phyloP scores from a whole-genome alignment of 1,140 invertebrate species.

The Limonius californicus region DNA sequence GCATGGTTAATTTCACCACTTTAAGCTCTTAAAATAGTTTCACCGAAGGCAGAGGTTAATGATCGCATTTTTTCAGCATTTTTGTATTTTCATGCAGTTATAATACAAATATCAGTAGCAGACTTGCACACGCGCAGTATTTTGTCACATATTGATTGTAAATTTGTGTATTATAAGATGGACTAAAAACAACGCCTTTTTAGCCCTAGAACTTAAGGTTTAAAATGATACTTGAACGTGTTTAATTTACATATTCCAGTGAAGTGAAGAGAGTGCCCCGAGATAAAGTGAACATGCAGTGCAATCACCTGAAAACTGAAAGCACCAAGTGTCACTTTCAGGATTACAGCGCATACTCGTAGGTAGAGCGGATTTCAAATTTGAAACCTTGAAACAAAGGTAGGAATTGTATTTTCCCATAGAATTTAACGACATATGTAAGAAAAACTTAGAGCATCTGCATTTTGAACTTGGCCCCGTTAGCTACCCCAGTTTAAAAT shows the following conservation, averaged over 20 bases:
- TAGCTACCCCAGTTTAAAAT: not conserved
- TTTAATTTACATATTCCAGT: too few species aligned
- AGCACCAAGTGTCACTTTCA: not conserved
- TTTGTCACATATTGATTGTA: too few species aligned
- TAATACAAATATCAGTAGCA: too few species aligned
- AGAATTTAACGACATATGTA: not conserved
- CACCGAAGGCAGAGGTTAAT: not conserved
- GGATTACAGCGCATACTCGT: too few species aligned
- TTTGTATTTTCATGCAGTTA: not conserved
- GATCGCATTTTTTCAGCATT: not conserved
- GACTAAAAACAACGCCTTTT: too few species aligned
- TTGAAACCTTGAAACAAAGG: not conserved
- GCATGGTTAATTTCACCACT: constrained; percentile 5
- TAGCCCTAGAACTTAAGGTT: too few species aligned
- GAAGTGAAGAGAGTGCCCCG: too few species aligned
- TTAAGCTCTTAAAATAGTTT: constrained; percentile 5
- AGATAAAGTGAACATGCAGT: too few species aligned
- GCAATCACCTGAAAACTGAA: not conserved
- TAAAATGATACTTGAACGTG: too few species aligned
- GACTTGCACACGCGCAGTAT: too few species aligned
- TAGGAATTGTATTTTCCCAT: too few species aligned
- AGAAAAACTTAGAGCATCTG: not conserved
- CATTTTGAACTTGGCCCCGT: not conserved
- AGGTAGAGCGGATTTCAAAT: too few species aligned
- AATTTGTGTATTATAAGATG: not conserved